Evolutionary conservation across 2,113 vertebrate species (phyloP), one percentile per base, ranked within the genome.

Genomic region (Paracyprichromis sp.): DNA sequence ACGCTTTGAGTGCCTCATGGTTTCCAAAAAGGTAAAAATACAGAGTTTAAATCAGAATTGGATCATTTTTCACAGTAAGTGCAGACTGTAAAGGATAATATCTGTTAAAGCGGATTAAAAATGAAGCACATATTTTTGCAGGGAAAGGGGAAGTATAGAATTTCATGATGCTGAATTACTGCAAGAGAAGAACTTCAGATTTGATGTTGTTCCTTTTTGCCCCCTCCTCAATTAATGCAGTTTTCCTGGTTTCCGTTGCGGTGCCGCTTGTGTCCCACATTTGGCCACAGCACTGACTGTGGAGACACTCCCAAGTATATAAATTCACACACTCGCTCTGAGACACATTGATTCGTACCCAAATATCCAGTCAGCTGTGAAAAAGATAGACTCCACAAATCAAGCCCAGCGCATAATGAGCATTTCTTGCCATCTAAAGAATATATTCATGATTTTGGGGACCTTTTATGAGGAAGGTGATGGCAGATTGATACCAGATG

Each of bases 401-500:
- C 86, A 92, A 89, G 76, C 66, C 71, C 26, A 31, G 40, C 50
- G 85, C 86, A 92, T 92, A 94, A 94, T 80, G 90, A 94, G 90
- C 91, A 91, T 90, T 93, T 93, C 90, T 92, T 89, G 89, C 92
- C 92, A 91, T 92, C 86, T 92, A 83, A 95, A 94, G 93, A 94
- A 93, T 92, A 92, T 90, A 92, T 94, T 96, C 92, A 94, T 87
- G 94, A 96, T 94, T 92, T 92, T 93, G 86, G 89, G 89, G 89
- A 92, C 95, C 97, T 97, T 98, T 97, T 97, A 96, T 97, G 97
- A 97, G 97, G 97, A 96, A 94, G 93, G 97, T 96, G 96, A 97
- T 97, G 97, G 97, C 97, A 97, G 96, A 98, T 98, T 98, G 97
- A 98, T 97, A 98, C 97, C 97, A 96, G 97, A 97, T 97, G 97